Conservation (phyloP, 1,140 invertebrate species). For the Oryctes rhinoceros region DNA sequence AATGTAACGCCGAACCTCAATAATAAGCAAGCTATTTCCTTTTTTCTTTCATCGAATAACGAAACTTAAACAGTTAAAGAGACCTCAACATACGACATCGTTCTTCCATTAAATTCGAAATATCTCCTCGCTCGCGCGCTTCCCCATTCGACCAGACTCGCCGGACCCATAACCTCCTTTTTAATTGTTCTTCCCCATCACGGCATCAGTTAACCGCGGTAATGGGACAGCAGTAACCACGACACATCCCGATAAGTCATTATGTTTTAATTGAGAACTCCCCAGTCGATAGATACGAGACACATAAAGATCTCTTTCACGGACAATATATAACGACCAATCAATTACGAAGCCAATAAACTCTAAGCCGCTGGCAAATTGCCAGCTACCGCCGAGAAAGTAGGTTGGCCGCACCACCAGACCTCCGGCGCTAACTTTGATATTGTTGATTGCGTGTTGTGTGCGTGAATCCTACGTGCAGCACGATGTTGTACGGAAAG, state of each 20-base stretch:
- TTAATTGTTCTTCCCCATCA: background rate
- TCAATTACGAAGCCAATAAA: slow-evolving; percentile 39
- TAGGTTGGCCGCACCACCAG: slow-evolving; percentile 10
- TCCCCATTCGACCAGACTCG: background rate
- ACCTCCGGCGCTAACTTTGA: slow-evolving; percentile 8
- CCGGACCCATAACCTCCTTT: background rate
- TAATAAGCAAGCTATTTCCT: too few relatives aligned
- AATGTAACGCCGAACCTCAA: background rate
- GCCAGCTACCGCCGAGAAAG: slow-evolving; percentile 23
- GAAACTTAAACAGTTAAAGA: background rate
- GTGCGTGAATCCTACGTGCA: background rate
- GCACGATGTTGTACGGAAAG: too few relatives aligned
- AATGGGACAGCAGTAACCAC: slow-evolving; percentile 25
- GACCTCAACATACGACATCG: background rate
- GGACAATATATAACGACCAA: slow-evolving; percentile 35
- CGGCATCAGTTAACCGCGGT: background rate
- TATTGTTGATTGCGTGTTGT: background rate
- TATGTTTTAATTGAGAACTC: slow-evolving; percentile 38
- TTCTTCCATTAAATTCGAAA: slow-evolving; percentile 13
- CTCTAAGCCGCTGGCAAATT: slow-evolving; percentile 34
- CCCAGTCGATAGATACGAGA: slow-evolving; percentile 4
- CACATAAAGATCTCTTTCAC: slow-evolving; percentile 40
- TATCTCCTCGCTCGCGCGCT: background rate
- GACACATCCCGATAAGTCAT: slow-evolving; percentile 36
- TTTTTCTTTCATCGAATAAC: background rate